A percentile compares a stretch with the other conserved stretches of the same genome.
phyloP scores from a whole-genome alignment of 1,140 invertebrate species.

The Ceratoteleas bidentatus region DNA sequence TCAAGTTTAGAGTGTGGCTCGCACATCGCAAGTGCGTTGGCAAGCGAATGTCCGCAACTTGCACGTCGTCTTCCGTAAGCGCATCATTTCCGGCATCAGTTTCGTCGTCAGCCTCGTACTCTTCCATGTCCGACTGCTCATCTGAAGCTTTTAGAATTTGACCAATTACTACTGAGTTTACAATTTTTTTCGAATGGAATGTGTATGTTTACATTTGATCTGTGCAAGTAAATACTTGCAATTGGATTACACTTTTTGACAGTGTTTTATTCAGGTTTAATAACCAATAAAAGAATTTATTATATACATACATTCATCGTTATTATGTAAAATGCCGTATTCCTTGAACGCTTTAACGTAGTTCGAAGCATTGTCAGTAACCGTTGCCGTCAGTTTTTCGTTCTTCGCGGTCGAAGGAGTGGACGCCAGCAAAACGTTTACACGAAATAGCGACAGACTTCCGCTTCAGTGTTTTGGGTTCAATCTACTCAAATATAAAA shows the following conservation, averaged over 20 bases:
- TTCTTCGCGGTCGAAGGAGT: neutral
- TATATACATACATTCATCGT: neutral
- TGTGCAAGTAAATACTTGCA: neutral
- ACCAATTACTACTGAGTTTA: neutral
- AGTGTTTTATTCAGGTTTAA: neutral
- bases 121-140: neutral
- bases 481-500: slow-evolving; percentile 6
- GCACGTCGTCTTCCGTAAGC: neutral
- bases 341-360: neutral
- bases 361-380: slow-evolving; percentile 2
- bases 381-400: neutral
- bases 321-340: neutral
- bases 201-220: neutral
- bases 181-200: neutral
- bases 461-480: slow-evolving; percentile 2
- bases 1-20: neutral
- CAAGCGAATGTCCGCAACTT: neutral
- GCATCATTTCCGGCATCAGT: neutral
- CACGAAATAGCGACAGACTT: slow-evolving; percentile 11
- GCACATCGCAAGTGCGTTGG: slow-evolving; percentile 3
- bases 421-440: slow-evolving; percentile 2
- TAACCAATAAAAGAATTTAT: neutral
- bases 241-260: too few relatives aligned
- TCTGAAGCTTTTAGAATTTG: neutral
- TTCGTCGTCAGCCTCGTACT: neutral